Evolutionary conservation across 64 coral and sea anemone species (phyloP).

Genomic region (Stichodactyla helianthus): DNA sequence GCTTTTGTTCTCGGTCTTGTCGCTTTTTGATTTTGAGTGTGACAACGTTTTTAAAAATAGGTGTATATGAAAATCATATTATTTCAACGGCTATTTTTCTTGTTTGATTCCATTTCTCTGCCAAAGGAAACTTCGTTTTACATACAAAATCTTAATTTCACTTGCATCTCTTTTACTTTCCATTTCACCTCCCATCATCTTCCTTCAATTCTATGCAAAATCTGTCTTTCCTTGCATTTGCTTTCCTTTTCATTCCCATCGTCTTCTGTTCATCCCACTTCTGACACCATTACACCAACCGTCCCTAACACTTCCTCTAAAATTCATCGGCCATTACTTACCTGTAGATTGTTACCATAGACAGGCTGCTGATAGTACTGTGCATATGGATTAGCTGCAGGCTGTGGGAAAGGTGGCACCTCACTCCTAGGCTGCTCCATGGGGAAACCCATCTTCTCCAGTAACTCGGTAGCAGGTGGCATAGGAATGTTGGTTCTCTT

Average conservation of each 20-base stretch:
- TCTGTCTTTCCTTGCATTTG: not conserved
- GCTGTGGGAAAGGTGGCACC: not conserved
- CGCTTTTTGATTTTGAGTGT: no score
- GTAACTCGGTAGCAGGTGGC: conserved; percentile 67
- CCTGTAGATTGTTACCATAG: not conserved
- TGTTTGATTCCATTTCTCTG: no score
- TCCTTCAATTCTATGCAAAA: no score
- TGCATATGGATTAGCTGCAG: not conserved
- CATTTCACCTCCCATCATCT: no score
- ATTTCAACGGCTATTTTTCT: no score
- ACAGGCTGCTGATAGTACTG: conserved; percentile 1
- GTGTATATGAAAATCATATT: not conserved
- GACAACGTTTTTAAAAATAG: no score
- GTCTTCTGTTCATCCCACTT: not conserved
- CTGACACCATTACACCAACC: not conserved
- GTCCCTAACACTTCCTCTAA: not conserved
- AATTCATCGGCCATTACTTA: not conserved
- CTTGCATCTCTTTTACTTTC: no score
- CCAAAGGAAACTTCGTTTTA: no score
- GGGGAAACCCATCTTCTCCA: conserved; percentile 83
- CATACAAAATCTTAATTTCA: no score
- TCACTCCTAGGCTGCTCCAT: conserved; percentile 33
- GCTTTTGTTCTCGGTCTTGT: no score
- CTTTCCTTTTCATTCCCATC: not conserved
- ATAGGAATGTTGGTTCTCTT: conserved; percentile 78